These are phyloP conservation scores for Pantherophis guttatus DNA, from an alignment of 2,113 vertebrate genomes.

Conservation along the genomic window DNA sequence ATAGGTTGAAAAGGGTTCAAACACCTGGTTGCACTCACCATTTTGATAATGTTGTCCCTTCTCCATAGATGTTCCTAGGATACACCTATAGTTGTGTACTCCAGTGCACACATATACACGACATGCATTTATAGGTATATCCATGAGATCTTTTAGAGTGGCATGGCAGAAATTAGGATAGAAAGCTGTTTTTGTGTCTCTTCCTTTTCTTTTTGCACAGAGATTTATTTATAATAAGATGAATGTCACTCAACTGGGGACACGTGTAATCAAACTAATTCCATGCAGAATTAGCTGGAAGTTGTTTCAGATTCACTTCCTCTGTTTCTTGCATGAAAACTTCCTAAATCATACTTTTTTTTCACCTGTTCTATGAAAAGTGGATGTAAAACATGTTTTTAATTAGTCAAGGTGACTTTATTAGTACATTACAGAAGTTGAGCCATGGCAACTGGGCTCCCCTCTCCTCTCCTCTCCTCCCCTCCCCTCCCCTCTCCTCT, in stretches of 20 bases:
- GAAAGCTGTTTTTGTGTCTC: background rate
- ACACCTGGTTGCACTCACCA: background rate
- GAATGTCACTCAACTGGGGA: background rate
- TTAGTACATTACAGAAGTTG: background rate
- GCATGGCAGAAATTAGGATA: background rate
- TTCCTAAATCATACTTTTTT: background rate
- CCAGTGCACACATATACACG: background rate
- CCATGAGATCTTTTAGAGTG: background rate
- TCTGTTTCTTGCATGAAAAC: background rate
- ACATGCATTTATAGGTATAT: background rate
- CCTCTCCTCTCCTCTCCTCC: too few relatives aligned
- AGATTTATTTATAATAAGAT: background rate
- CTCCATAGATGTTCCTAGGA: background rate
- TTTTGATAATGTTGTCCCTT: background rate
- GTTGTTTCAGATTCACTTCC: background rate
- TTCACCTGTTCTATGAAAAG: background rate
- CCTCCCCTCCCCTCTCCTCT: rapidly evolving
- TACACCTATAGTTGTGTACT: background rate
- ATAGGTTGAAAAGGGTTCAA: background rate
- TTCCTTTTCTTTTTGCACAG: background rate
- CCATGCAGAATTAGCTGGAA: background rate
- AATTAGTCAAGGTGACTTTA: background rate
- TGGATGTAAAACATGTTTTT: background rate
- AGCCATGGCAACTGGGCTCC: background rate
- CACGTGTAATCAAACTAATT: background rate